Evolutionary conservation across 2,888 invertebrate genomes (phyloP).

Genomic region (Trichogramma evanescens): DNA sequence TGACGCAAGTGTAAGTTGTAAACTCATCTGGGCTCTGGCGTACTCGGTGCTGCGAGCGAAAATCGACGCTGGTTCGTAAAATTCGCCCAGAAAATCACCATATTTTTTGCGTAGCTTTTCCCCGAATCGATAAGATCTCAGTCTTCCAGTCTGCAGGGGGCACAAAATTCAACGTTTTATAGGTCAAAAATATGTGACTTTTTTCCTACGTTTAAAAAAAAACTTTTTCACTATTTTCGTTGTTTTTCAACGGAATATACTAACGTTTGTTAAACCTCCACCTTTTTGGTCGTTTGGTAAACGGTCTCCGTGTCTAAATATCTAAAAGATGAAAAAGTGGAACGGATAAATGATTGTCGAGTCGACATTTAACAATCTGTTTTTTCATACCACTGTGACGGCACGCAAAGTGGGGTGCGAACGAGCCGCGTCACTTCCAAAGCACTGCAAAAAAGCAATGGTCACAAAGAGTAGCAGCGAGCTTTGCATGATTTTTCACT

Average conservation of each 20-base stretch:
- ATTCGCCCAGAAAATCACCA: slow-evolving; percentile 46
- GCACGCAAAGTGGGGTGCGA: too few species aligned
- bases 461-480: too few species aligned
- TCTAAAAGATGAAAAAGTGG: background rate
- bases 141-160: slow-evolving; percentile 50
- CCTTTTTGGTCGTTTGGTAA: background rate
- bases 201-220: background rate
- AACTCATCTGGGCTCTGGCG: slow-evolving; percentile 69
- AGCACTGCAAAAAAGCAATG: too few species aligned
- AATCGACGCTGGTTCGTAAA: slow-evolving; percentile 45
- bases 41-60: slow-evolving; percentile 58
- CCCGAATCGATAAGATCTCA: slow-evolving; percentile 50
- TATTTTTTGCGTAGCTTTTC: slow-evolving; percentile 49
- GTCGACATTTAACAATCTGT: background rate
- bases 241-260: slow-evolving; percentile 1
- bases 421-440: too few species aligned
- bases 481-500: too few species aligned
- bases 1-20: slow-evolving; percentile 60
- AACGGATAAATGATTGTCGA: background rate
- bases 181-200: background rate
- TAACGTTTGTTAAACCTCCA: slow-evolving; percentile 11
- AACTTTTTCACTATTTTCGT: background rate
- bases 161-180: slow-evolving; percentile 2
- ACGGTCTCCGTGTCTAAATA: slow-evolving; percentile 19
- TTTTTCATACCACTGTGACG: too few species aligned